These are phyloP conservation scores for Acromyrmex charruanus DNA, from an alignment of 1,140 invertebrate species.

Conservation along the genomic window DNA sequence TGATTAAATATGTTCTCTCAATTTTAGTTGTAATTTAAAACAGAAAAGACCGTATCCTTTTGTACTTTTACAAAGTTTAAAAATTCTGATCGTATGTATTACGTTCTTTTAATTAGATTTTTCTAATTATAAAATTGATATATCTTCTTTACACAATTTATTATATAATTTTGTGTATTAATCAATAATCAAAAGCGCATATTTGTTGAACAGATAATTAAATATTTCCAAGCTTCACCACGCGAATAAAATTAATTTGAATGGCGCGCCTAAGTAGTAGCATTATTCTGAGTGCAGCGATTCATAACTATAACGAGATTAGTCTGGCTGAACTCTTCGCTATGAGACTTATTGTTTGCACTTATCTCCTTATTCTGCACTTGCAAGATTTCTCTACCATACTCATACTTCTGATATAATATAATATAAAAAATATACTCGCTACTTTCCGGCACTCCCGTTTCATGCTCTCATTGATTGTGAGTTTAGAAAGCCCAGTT, in stretches of 20 bases:
- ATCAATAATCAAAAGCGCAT: not conserved
- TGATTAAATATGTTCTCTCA: not conserved
- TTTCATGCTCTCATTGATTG: not conserved
- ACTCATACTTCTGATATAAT: slow-evolving; percentile 22
- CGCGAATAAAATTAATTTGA: slow-evolving; percentile 73
- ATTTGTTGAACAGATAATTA: not conserved
- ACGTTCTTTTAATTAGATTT: not conserved
- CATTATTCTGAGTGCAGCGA: slow-evolving; percentile 73
- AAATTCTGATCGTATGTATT: not conserved
- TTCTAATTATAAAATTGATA: not conserved
- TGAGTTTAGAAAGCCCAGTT: slow-evolving; percentile 40
- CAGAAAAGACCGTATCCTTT: too few relatives aligned
- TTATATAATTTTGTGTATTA: not conserved
- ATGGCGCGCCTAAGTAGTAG: slow-evolving; percentile 69
- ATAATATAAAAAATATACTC: not conserved
- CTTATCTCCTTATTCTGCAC: slow-evolving; percentile 68
- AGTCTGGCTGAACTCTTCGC: slow-evolving; percentile 65
- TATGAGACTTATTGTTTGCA: slow-evolving; percentile 77
- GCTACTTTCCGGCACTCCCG: slow-evolving; percentile 29
- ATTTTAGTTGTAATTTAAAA: not conserved
- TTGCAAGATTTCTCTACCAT: slow-evolving; percentile 12
- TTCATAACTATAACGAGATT: slow-evolving; percentile 79
- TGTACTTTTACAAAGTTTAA: not conserved
- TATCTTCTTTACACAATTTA: not conserved
- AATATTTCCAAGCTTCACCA: slow-evolving; percentile 2